Conservation (phyloP, 2,797 vertebrate species). For the Chaetophractus vellerosus region DNA sequence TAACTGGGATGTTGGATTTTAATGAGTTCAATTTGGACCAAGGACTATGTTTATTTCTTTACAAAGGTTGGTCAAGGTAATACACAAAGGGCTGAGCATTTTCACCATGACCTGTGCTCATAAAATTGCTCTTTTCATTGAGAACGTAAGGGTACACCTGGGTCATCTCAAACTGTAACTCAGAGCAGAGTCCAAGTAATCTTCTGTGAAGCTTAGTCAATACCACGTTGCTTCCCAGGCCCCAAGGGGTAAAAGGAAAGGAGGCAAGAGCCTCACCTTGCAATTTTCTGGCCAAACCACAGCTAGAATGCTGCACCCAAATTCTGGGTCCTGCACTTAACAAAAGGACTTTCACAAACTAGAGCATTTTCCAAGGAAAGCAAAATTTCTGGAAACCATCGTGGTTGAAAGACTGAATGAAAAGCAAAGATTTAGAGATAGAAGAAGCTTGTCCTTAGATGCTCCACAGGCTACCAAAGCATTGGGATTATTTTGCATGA, state of each 20-base stretch:
- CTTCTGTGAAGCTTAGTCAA: slow-evolving; percentile 56
- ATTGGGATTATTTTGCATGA: not conserved
- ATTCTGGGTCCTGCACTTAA: slow-evolving; percentile 1
- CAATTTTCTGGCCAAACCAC: slow-evolving; percentile 23
- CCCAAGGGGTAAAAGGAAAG: not conserved
- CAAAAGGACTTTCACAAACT: not conserved
- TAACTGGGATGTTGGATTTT: slow-evolving; percentile 64
- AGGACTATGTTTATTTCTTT: slow-evolving; percentile 66
- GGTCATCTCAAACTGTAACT: slow-evolving; percentile 65
- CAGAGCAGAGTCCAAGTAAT: slow-evolving; percentile 51
- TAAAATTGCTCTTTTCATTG: slow-evolving; percentile 53
- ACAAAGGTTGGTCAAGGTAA: slow-evolving; percentile 48
- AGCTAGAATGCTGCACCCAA: not conserved
- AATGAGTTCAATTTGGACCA: slow-evolving; percentile 72
- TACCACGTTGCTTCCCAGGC: not conserved
- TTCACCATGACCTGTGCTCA: slow-evolving; percentile 17
- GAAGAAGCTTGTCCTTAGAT: not conserved
- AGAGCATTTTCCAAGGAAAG: not conserved
- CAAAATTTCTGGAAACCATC: slow-evolving; percentile 29
- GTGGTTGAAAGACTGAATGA: not conserved
- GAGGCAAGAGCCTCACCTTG: not conserved
- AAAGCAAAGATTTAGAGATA: not conserved
- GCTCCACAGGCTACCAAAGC: not conserved
- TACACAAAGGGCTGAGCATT: slow-evolving; percentile 58
- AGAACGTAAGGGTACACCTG: not conserved